phyloP scores from a whole-genome alignment of 37 sponge, comb jelly and placozoan species.

The Hexactinellida sp. region DNA sequence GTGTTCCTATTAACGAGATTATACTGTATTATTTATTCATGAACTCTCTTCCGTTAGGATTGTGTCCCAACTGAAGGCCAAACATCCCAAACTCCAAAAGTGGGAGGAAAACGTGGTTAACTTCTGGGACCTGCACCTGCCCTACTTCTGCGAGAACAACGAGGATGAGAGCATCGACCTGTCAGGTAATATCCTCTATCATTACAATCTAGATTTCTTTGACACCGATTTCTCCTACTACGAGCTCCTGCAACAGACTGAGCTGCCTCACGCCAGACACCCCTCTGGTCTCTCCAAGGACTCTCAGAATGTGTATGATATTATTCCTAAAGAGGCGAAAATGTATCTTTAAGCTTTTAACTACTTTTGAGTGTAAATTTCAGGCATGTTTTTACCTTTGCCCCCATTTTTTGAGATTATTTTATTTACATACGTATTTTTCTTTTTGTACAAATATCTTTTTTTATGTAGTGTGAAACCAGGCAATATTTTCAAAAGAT shows the following conservation, averaged over 20 bases:
- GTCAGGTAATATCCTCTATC: conserved; percentile 11
- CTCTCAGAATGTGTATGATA: background rate
- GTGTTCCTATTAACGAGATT: background rate
- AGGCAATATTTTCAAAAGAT: too few species aligned
- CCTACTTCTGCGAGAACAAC: background rate
- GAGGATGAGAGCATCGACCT: background rate
- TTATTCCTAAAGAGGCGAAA: background rate
- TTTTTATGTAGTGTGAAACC: too few species aligned
- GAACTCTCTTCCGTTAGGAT: background rate
- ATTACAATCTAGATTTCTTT: conserved; percentile 16
- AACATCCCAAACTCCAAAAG: conserved; percentile 1
- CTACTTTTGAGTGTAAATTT: background rate
- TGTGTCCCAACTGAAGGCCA: background rate
- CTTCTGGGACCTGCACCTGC: conserved; percentile 5
- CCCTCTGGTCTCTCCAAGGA: background rate
- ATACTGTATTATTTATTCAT: background rate
- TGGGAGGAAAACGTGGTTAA: conserved; percentile 7
- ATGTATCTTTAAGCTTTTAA: background rate
- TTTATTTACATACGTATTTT: too few species aligned
- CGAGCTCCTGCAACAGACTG: background rate
- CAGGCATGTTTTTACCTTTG: background rate
- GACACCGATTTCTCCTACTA: background rate
- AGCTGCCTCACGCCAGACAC: background rate
- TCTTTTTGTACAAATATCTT: too few species aligned
- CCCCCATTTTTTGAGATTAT: background rate